Evolutionary conservation across 2,888 invertebrate species (phyloP).

Genomic region (Oscheius myriophilus): DNA sequence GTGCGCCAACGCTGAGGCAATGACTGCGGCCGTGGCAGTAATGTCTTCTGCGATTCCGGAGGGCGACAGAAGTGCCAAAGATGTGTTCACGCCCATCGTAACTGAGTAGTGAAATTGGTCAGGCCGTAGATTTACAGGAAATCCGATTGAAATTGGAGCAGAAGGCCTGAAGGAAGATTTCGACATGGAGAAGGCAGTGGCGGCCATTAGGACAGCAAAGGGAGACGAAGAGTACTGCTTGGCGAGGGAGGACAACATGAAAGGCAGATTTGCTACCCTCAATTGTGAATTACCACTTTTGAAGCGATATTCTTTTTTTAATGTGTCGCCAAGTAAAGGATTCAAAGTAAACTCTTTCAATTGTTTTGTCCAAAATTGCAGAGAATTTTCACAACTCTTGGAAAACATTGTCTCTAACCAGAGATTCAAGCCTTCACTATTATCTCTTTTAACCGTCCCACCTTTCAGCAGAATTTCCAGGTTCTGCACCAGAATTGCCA

Average conservation of each 20-base stretch:
- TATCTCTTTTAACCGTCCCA: conserved; percentile 2
- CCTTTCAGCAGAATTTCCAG: conserved; percentile 5
- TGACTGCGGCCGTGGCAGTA: not conserved
- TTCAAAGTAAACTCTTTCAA: not conserved
- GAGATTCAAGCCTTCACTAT: conserved; percentile 1
- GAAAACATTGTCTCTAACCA: not conserved
- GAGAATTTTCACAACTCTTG: not conserved
- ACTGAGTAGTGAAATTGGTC: not conserved
- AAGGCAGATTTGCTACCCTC: not conserved
- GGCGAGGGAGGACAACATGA: not conserved
- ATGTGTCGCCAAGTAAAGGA: not conserved
- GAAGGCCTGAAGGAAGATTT: not conserved
- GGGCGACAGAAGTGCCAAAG: not conserved
- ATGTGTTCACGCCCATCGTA: conserved; percentile 17
- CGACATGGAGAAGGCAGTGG: not conserved
- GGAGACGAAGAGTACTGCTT: not conserved
- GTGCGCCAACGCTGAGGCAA: not conserved
- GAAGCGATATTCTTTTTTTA: not conserved
- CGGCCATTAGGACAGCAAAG: conserved; percentile 3
- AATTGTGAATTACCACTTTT: not conserved
- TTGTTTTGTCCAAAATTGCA: conserved; percentile 5
- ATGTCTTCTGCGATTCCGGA: not conserved
- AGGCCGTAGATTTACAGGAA: conserved; percentile 19
- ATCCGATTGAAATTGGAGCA: not conserved
- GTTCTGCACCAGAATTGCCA: conserved; percentile 13